Conservation (phyloP, 2,888 invertebrate species). For the Augochlorella aurata region DNA sequence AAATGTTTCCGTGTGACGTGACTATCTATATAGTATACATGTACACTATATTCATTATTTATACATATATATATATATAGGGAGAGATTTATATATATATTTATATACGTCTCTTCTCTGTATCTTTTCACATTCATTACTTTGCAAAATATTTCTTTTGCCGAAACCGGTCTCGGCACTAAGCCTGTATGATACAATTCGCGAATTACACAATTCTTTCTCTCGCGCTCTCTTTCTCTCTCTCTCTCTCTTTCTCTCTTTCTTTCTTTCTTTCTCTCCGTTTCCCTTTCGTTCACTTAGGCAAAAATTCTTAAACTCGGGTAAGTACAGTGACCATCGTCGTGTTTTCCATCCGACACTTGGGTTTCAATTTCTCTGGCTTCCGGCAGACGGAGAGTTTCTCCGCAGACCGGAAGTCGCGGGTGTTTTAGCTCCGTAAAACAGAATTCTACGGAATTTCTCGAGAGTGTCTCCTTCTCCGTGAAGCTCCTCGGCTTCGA, state of each 20-base stretch:
- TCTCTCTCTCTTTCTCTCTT: background rate
- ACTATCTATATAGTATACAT: constrained; percentile 67
- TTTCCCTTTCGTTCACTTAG: constrained; percentile 65
- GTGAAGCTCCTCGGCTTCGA: background rate
- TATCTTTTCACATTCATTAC: constrained; percentile 71
- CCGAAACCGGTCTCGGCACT: constrained; percentile 67
- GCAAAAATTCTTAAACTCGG: constrained; percentile 69
- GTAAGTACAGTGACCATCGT: constrained; percentile 78
- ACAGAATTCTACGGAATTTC: background rate
- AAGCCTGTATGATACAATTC: constrained; percentile 77
- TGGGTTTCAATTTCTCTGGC: background rate
- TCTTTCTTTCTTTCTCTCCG: background rate
- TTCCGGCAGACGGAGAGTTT: too few species aligned
- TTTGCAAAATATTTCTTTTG: constrained; percentile 76
- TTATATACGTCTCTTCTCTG: constrained; percentile 40
- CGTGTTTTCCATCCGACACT: background rate
- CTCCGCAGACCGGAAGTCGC: background rate
- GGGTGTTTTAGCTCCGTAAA: too few species aligned
- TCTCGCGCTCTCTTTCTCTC: constrained; percentile 13
- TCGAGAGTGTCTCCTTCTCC: background rate
- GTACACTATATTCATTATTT: constrained; percentile 68
- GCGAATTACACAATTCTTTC: constrained; percentile 64
- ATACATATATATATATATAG: constrained; percentile 67
- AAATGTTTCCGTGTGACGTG: constrained; percentile 48
- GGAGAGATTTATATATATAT: constrained; percentile 53